These are phyloP conservation scores for Mandrillus leucophaeus DNA, from an alignment of 2,113 vertebrate species.

Conservation along the genomic window DNA sequence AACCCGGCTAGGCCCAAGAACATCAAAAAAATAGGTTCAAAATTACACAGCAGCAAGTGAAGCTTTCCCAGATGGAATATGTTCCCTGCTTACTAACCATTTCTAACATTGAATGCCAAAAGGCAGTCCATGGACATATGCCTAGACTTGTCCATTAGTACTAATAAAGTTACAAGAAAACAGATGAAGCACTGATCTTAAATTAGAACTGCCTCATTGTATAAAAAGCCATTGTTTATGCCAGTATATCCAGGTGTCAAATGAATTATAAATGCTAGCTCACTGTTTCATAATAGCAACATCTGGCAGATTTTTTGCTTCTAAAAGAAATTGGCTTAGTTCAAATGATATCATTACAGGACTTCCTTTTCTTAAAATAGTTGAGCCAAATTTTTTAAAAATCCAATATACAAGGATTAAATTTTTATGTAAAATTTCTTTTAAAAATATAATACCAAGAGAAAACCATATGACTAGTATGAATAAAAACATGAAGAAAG, in stretches of 20 bases:
- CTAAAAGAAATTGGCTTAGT: constrained; percentile 74
- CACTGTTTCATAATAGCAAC: constrained; percentile 86
- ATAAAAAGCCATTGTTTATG: constrained; percentile 96
- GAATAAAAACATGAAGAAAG: constrained; percentile 42
- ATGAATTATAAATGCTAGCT: constrained; percentile 85
- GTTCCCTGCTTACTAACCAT: constrained; percentile 68
- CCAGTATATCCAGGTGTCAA: constrained; percentile 95
- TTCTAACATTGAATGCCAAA: constrained; percentile 70
- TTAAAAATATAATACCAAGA: constrained; percentile 29
- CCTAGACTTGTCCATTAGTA: constrained; percentile 80
- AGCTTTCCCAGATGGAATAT: constrained; percentile 62
- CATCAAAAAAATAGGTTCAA: constrained; percentile 38
- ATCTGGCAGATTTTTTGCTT: constrained; percentile 84
- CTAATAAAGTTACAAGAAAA: constrained; percentile 86
- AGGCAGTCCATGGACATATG: constrained; percentile 71
- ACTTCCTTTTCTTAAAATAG: constrained; percentile 79
- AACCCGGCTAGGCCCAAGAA: constrained; percentile 33
- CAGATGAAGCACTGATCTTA: constrained; percentile 86
- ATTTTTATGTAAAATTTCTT: constrained; percentile 42
- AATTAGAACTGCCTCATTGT: constrained; percentile 95
- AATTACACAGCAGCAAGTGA: constrained; percentile 4
- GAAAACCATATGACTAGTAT: not conserved
- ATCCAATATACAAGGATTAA: constrained; percentile 55
- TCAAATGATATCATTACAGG: constrained; percentile 80
- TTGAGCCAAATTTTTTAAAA: constrained; percentile 65